phyloP scores from a whole-genome alignment of 2,113 vertebrate genomes.

The Heterochromis multidens region DNA sequence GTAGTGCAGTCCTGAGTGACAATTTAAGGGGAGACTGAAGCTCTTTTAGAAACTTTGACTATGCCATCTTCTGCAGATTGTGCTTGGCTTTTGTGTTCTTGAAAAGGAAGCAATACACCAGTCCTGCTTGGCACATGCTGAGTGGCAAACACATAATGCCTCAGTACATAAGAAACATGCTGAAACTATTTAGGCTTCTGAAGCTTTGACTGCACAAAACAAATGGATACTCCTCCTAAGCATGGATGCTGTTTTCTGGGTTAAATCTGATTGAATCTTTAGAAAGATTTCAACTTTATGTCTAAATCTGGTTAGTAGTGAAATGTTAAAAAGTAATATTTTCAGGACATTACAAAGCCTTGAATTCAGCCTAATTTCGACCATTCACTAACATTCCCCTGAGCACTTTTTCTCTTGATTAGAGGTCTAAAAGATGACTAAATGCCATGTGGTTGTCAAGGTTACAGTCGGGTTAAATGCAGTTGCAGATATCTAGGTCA shows the following conservation, averaged over 20 bases:
- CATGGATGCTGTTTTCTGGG: background rate
- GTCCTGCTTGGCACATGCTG: background rate
- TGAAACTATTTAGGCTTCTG: background rate
- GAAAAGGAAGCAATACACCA: background rate
- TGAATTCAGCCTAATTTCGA: background rate
- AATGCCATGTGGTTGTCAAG: no score
- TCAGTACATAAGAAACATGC: background rate
- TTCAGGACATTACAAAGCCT: background rate
- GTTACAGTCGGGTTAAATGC: no score
- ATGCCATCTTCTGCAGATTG: background rate
- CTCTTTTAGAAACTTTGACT: slow-evolving; percentile 12
- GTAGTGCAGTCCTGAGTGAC: slow-evolving; percentile 36
- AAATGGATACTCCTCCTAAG: background rate
- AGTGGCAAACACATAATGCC: background rate
- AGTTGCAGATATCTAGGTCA: no score
- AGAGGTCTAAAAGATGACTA: background rate
- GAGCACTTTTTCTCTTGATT: background rate
- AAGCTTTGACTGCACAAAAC: background rate
- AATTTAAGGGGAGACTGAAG: slow-evolving; percentile 28
- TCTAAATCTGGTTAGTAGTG: background rate
- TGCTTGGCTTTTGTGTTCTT: slow-evolving; percentile 6
- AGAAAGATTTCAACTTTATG: background rate
- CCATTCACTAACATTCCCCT: background rate
- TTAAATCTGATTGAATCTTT: background rate
- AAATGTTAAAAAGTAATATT: background rate